These are phyloP conservation scores for Centropristis striata DNA, from an alignment of 2,113 vertebrate species.

Conservation along the genomic window DNA sequence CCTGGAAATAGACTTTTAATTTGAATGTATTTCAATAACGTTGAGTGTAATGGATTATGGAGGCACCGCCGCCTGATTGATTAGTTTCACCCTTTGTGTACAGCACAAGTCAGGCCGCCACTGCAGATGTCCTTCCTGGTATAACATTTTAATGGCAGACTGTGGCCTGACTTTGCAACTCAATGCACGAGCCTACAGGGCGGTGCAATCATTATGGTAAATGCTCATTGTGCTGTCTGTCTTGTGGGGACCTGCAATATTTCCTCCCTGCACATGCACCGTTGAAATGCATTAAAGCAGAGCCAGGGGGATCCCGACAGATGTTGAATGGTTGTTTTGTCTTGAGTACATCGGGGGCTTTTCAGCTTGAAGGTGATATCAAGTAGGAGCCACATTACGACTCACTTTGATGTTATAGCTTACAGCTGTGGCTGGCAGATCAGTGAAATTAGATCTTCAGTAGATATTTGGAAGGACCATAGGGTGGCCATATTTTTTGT, in stretches of 20 bases:
- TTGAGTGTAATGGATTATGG: slow-evolving; percentile 75
- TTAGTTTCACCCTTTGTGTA: slow-evolving; percentile 77
- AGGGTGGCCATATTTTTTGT: neutral
- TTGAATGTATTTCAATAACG: slow-evolving; percentile 80
- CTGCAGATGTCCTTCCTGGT: slow-evolving; percentile 57
- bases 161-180: slow-evolving; percentile 54
- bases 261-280: slow-evolving; percentile 43
- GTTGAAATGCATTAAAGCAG: slow-evolving; percentile 66
- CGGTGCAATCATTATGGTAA: slow-evolving; percentile 50
- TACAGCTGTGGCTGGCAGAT: slow-evolving; percentile 70
- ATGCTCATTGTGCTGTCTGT: slow-evolving; percentile 59
- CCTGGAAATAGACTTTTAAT: slow-evolving; percentile 80
- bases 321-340: slow-evolving; percentile 79
- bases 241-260: slow-evolving; percentile 49
- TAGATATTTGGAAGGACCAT: slow-evolving; percentile 35
- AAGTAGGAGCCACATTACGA: slow-evolving; percentile 67
- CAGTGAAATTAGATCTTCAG: slow-evolving; percentile 46
- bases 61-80: slow-evolving; percentile 71
- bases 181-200: slow-evolving; percentile 50
- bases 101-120: slow-evolving; percentile 45
- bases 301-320: slow-evolving; percentile 74
- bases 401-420: slow-evolving; percentile 68
- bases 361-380: slow-evolving; percentile 76
- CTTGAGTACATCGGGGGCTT: slow-evolving; percentile 54
- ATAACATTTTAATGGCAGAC: slow-evolving; percentile 67